Conservation (phyloP, 2,888 invertebrate species). For the Gortyna flavago region DNA sequence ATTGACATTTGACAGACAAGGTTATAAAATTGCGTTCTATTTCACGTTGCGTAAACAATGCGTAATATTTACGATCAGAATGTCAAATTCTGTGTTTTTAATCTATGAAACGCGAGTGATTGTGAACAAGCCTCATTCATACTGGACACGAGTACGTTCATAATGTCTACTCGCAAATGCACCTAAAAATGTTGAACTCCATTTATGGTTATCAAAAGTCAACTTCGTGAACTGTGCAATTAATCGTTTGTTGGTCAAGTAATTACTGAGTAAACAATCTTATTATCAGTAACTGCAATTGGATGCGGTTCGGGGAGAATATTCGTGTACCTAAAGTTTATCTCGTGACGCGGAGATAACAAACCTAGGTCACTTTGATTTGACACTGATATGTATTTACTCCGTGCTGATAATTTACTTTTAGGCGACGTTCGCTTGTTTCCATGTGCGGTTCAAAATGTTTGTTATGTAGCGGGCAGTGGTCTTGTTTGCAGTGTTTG, state of each 20-base stretch:
- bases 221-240: constrained; percentile 55
- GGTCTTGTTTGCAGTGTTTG: constrained; percentile 7
- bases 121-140: constrained; percentile 59
- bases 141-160: constrained; percentile 18
- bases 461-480: constrained; percentile 17
- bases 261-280: constrained; percentile 63
- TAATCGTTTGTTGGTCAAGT: constrained; percentile 55
- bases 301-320: constrained; percentile 36
- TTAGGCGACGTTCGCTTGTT: constrained; percentile 37
- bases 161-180: constrained; percentile 20
- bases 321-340: constrained; percentile 43
- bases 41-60: constrained; percentile 61
- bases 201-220: constrained; percentile 12
- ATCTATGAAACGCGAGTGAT: constrained; percentile 50
- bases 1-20: constrained; percentile 20
- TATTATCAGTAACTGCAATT: constrained; percentile 62
- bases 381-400: constrained; percentile 60
- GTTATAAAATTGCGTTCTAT: constrained; percentile 48
- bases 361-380: constrained; percentile 70
- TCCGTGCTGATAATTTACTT: constrained; percentile 58
- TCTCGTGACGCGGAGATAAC: constrained; percentile 59
- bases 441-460: constrained; percentile 43
- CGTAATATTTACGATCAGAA: constrained; percentile 54
- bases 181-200: neutral
- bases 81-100: constrained; percentile 49